These are phyloP conservation scores for Sipha flava DNA, from an alignment of 1,140 invertebrate genomes.

Conservation along the genomic window DNA sequence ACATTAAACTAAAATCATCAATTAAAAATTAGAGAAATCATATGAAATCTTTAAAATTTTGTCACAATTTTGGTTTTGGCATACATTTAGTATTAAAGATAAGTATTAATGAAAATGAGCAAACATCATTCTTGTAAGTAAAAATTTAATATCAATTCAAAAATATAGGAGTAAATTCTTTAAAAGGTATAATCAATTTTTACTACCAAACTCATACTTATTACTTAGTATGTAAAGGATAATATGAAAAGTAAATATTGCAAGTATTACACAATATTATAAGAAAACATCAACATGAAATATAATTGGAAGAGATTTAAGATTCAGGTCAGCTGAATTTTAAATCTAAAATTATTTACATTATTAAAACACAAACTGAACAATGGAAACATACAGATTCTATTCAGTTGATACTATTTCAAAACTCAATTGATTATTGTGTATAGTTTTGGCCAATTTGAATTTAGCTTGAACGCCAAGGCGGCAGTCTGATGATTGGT, in stretches of 20 bases:
- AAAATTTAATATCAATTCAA: not conserved
- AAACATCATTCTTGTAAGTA: not conserved
- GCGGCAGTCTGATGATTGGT: constrained; percentile 12
- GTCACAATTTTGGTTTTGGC: not conserved
- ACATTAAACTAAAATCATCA: constrained; percentile 5
- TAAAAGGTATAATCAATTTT: not conserved
- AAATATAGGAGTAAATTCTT: not conserved
- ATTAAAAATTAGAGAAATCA: not conserved
- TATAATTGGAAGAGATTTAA: not conserved
- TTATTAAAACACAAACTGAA: not conserved
- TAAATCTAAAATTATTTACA: constrained; percentile 4
- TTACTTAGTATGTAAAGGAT: not conserved
- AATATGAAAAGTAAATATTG: not conserved
- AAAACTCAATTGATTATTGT: constrained; percentile 8
- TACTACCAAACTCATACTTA: not conserved
- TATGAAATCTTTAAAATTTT: not conserved
- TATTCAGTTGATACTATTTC: constrained; percentile 26
- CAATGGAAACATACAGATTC: constrained; percentile 12
- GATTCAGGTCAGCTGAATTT: constrained; percentile 12
- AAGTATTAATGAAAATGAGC: not conserved
- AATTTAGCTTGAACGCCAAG: constrained; percentile 23
- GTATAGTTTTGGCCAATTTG: constrained; percentile 16
- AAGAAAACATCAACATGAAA: not conserved
- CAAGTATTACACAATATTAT: not conserved
- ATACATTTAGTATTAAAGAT: not conserved